A percentile compares a stretch with the other conserved stretches of the same genome.
phyloP scores from a whole-genome alignment of 1,140 invertebrate genomes.

The Drosophila persimilis region DNA sequence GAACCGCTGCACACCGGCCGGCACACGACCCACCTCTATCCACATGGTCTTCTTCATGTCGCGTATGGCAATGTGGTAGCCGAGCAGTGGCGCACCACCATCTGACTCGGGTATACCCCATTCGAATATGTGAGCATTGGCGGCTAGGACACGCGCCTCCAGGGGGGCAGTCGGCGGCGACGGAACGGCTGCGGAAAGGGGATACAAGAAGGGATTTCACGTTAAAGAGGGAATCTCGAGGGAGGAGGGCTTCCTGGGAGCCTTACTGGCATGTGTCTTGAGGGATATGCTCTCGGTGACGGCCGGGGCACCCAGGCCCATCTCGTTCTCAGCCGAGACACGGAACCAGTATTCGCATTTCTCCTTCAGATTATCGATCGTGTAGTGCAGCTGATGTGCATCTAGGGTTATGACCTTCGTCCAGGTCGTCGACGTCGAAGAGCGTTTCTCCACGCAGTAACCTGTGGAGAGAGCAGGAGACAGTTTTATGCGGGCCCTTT shows the following conservation, averaged over 20 bases:
- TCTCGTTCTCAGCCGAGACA: constrained; percentile 95
- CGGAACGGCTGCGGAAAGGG: constrained; percentile 88
- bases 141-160: constrained; percentile 91
- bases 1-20: constrained; percentile 91
- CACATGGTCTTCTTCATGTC: constrained; percentile 97
- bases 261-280: constrained; percentile 97
- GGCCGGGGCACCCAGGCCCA: constrained; percentile 92
- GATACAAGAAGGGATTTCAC: too few relatives aligned
- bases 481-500: background rate
- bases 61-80: constrained; percentile 96
- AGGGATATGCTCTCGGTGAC: constrained; percentile 91
- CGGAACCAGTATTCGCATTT: constrained; percentile 95
- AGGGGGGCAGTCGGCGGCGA: constrained; percentile 94
- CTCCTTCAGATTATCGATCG: constrained; percentile 94
- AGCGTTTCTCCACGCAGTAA: constrained; percentile 96
- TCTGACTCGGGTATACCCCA: constrained; percentile 97
- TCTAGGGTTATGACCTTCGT: constrained; percentile 94
- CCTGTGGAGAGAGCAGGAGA: constrained; percentile 83
- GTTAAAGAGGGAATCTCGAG: rapidly evolving
- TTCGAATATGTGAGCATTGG: constrained; percentile 93
- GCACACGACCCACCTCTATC: constrained; percentile 96
- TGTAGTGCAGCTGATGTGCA: constrained; percentile 89
- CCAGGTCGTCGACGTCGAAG: constrained; percentile 90
- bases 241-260: background rate
- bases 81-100: constrained; percentile 94